Base-by-base conservation (phyloP, 2,113 vertebrate genomes). In the Paramormyrops kingsleyae region DNA sequence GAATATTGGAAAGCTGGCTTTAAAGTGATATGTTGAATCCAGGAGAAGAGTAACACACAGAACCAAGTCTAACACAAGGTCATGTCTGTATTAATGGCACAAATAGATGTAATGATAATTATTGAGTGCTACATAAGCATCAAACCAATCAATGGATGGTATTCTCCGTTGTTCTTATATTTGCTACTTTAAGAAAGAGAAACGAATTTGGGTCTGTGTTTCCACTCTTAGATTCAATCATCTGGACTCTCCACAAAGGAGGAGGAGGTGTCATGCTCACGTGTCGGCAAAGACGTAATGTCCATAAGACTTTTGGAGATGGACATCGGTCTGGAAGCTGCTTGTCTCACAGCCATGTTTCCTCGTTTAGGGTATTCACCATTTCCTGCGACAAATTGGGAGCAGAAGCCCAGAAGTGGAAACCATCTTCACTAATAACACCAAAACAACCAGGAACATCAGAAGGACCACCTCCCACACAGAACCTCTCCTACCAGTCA, bases 291-390 rank as follows among this genome's bases (percentile, higher is more conserved):
- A 94, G 97, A 96, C 88, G 95, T 93, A 94, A 98, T 95, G 92
- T 97, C 97, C 93, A 98, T 97, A 94, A 98, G 94, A 96, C 97
- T 98, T 96, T 97, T 97, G 93, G 96, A 97, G 93, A 96, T 94
- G 93, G 97, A 95, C 91, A 95, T 94, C 92, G 94, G 96, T 93
- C 96, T 95, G 94, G 95, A 92, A 93, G 96, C 93, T 90, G 90
- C 95, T 92, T 92, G 95, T 95, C 95, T 97, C 95, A 97, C 93
- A 94, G 95, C 91, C 89, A 94, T 93, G 94, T 95, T 95, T 93
- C 96, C 88, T 87, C 96, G 95, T 91, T 92, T 94, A 90, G 94
- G 93, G 47, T 95, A 94, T 91, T 96, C 96, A 92, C 95, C 95
- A 93, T 95, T 94, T 97, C 96, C 98, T 99, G 96, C 96, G 93